Evolutionary conservation across 2,113 vertebrate genomes (phyloP), one percentile per base, ranked within the genome.

Genomic region (Salvelinus alpinus): DNA sequence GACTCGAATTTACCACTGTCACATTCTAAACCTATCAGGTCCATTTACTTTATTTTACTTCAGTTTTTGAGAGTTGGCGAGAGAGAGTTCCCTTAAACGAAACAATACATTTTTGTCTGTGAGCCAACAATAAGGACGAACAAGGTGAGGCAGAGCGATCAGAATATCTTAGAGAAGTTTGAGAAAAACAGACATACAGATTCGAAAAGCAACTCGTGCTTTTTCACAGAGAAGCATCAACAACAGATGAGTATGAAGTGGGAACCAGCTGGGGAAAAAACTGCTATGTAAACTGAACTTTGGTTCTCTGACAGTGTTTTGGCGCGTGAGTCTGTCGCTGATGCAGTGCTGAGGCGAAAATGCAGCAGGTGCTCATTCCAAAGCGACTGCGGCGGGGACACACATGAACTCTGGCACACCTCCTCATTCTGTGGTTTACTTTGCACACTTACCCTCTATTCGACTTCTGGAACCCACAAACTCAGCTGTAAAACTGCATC

Each of bases 361-460:
- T 27, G 12, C 22, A 57, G 22, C n/a, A 25, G 69, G 31, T 51
- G 47, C 20, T 16, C 51, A 20, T 31, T 59, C 47, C 20, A 74
- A 74, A 47, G 13, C 1, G 54, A 51, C 70, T 5, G 64, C 44
- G 31, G 27, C 31, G 51, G 16, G 64, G 24, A 14, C 3, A 22
- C 11, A 6, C 5, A 71, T 87, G 84, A 91, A 89, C 89, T 88
- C 78, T 85, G 82, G 79, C 86, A 80, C 68, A 38, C 79, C 69
- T 65, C 62, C 5, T 75, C 27, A 54, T 44, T 29, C 73, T 72
- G 78, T 71, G 79, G 76, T 87, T 85, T 84, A 75, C 80, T 84
- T 83, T 84, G 85, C 85, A 82, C 80, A 78, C 78, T 83, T 82
- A 83, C 79, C 71, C 51, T 44, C 16, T 18, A 18, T 14, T 54